Evolutionary conservation across 2,797 vertebrate genomes (phyloP).

Genomic region (Tragelaphus oryx): DNA sequence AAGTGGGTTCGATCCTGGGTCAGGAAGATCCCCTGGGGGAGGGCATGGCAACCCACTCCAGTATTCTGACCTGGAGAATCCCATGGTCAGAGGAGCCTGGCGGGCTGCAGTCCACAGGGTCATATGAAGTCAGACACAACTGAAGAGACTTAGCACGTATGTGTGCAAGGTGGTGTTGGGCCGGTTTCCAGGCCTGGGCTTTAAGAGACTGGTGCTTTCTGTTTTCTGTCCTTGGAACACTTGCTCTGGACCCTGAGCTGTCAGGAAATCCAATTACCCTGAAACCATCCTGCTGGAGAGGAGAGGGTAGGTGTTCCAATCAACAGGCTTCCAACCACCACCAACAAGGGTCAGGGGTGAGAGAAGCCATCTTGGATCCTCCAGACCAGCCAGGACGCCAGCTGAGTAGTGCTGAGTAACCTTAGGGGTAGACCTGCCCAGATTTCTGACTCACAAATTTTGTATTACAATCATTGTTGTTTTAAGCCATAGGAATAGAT

Average conservation of each 20-base stretch:
- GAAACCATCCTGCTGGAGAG: background rate
- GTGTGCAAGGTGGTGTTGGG: background rate
- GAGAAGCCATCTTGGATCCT: background rate
- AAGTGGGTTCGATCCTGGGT: rapidly evolving
- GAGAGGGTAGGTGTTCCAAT: background rate
- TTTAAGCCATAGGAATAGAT: background rate
- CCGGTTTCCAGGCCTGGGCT: background rate
- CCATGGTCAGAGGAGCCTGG: background rate
- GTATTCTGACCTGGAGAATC: background rate
- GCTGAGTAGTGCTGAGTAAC: background rate
- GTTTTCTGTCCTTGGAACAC: background rate
- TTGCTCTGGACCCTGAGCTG: background rate
- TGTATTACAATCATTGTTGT: background rate
- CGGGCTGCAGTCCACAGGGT: background rate
- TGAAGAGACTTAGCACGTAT: background rate
- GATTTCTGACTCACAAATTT: background rate
- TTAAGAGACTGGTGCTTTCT: background rate
- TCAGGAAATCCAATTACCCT: background rate
- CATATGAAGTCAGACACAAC: background rate
- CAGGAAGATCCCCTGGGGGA: background rate
- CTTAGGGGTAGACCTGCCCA: background rate
- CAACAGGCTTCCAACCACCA: background rate
- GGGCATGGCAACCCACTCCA: background rate
- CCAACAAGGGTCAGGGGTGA: background rate
- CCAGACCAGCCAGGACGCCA: background rate